Evolutionary conservation across 2,888 invertebrate genomes (phyloP), one percentile per base, ranked within the genome.

Genomic region (Morpho achilles): DNA sequence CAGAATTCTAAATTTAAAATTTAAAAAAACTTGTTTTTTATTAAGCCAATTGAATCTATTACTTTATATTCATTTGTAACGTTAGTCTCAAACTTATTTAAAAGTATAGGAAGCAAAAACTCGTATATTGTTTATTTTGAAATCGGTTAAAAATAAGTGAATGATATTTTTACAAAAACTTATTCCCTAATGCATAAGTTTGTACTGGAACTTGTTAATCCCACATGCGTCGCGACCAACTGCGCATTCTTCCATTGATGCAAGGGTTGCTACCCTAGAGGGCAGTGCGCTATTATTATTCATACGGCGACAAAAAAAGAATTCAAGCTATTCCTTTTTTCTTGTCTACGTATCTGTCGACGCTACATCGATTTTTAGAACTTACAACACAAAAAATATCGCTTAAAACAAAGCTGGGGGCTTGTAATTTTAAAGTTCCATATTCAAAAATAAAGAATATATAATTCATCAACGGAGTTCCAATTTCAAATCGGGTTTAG

Each of bases 211-310:
- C 79, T 75, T 76, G 77, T 81, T 85, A 81, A 86, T 84, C 84
- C 85, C 80, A 81, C 78, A 79, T 80, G 77, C 74, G 76, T 72
- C 69, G 71, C 77, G 74, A 78, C 76, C 86, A 87, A 87, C 86
- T 84, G 84, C 84, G 76, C 81, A 85, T 86, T 84, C 78, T 80
- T 80, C 76, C 75, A 78, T 79, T 79, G 79, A 78, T 72, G 71
- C 74, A 87, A 87, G 88, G 88, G 89, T 88, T 84, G 82, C 68
- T 60, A 79, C 84, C 80, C 82, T 73, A 82, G 80, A 82, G 85
- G 82, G 82, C 80, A 81, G 67, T 65, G 67, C 69, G 76, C 79
- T 86, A 87, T 86, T 88, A 87, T 88, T 87, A 88, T 84, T 84
- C 77, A 77, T 75, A 74, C 62, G 8, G 23, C 61, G 67, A 68